A percentile compares a stretch with the other conserved stretches of the same genome.
phyloP scores from a whole-genome alignment of 2,797 vertebrate species.

The Botia kubotai region DNA sequence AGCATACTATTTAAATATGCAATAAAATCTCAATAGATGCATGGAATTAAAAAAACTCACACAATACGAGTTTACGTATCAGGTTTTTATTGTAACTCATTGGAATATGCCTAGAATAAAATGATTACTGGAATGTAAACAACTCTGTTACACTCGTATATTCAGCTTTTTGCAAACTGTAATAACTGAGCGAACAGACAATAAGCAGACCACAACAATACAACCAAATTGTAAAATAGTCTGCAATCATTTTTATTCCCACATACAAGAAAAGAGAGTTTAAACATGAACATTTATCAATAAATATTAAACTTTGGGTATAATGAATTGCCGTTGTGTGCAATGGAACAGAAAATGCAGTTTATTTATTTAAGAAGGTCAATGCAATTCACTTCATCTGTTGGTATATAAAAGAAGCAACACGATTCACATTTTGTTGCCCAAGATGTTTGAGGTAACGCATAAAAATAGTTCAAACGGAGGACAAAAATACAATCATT shows the following conservation, averaged over 20 bases:
- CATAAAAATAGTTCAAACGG: constrained; percentile 74
- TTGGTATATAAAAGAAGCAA: constrained; percentile 44
- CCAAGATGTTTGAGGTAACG: constrained; percentile 80
- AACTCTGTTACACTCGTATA: constrained; percentile 47
- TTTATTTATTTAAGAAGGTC: constrained; percentile 8
- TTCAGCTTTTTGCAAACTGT: constrained; percentile 43
- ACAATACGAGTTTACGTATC: constrained; percentile 19
- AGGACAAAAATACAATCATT: constrained; percentile 78
- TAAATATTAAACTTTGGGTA: constrained; percentile 14
- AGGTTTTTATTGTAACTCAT: constrained; percentile 55
- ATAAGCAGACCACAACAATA: constrained; percentile 51
- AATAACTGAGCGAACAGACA: constrained; percentile 35
- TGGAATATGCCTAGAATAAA: constrained; percentile 56
- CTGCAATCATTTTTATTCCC: constrained; percentile 25
- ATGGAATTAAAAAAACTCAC: neutral
- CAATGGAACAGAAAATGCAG: constrained; percentile 14
- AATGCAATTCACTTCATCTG: constrained; percentile 4
- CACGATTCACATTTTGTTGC: constrained; percentile 70
- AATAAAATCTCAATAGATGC: neutral
- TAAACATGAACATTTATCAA: constrained; percentile 19
- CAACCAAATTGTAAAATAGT: constrained; percentile 6
- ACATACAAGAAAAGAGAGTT: constrained; percentile 22
- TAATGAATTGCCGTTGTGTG: constrained; percentile 30
- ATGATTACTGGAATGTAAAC: constrained; percentile 61
- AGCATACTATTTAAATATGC: neutral